Percentiles rank a stretch among this genome's conserved stretches.
Evolutionary conservation across 2,113 vertebrate species (phyloP).

Genomic region (Sturnira hondurensis): DNA sequence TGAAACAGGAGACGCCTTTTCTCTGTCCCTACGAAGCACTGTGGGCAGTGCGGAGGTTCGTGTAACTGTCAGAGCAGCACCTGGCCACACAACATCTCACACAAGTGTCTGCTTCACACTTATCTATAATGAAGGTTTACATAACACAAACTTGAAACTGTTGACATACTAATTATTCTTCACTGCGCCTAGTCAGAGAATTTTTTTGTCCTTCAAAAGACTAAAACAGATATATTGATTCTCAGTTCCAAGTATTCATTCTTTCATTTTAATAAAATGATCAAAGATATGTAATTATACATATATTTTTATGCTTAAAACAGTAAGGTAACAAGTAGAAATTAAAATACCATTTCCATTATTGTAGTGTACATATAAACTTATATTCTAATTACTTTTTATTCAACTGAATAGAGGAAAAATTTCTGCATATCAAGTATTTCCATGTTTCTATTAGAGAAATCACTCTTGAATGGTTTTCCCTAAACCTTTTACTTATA

Average conservation of each 20-base stretch:
- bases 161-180: background rate
- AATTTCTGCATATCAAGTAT: background rate
- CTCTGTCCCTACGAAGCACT: background rate
- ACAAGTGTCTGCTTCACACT: background rate
- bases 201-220: conserved; percentile 12
- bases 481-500: conserved; percentile 22
- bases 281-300: background rate
- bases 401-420: background rate
- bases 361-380: background rate
- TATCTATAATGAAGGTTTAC: background rate
- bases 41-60: background rate
- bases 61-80: background rate
- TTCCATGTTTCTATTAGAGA: background rate
- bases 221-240: background rate
- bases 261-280: conserved; percentile 9
- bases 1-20: background rate
- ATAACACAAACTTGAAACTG: background rate
- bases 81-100: background rate
- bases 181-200: background rate
- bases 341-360: background rate
- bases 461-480: background rate
- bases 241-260: background rate
- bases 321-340: background rate
- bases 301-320: background rate
- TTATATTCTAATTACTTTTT: background rate